phyloP scores from a whole-genome alignment of 2,797 vertebrate species.

The Sebastes itinus region DNA sequence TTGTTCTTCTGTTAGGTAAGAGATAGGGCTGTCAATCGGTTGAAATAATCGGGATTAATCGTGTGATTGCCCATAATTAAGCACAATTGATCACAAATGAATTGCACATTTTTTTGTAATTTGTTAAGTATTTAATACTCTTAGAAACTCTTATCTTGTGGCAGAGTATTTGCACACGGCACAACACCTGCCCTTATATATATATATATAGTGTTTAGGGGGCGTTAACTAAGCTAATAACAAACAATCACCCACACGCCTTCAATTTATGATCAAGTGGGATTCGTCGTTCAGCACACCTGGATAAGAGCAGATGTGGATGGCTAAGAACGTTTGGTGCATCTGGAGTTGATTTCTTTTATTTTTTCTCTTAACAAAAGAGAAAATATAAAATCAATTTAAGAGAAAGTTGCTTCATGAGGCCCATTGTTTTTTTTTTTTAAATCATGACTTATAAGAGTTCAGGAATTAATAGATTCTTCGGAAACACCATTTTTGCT shows the following conservation, averaged over 20 bases:
- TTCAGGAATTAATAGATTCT: conserved; percentile 1
- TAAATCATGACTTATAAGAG: conserved; percentile 1
- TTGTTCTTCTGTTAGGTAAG: no score
- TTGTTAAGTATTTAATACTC: no score
- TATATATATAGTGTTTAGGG: not conserved
- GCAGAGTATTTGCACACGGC: no score
- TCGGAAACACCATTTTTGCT: not conserved
- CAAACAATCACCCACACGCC: not conserved
- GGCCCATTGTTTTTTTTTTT: not conserved
- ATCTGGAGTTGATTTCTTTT: not conserved
- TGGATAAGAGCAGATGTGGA: not conserved
- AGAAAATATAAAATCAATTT: rapidly evolving
- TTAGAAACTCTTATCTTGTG: no score
- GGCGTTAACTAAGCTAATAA: not conserved
- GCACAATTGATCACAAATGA: no score
- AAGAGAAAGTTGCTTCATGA: not conserved
- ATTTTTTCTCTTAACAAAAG: not conserved
- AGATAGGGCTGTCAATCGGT: no score
- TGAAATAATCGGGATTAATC: no score
- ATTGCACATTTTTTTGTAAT: no score
- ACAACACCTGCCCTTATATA: not conserved
- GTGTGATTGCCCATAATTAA: rapidly evolving
- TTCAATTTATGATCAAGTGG: not conserved
- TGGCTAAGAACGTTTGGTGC: not conserved
- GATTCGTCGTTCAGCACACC: not conserved